Conservation (phyloP, 2,888 invertebrate species). For the Plagiodera versicolora region DNA sequence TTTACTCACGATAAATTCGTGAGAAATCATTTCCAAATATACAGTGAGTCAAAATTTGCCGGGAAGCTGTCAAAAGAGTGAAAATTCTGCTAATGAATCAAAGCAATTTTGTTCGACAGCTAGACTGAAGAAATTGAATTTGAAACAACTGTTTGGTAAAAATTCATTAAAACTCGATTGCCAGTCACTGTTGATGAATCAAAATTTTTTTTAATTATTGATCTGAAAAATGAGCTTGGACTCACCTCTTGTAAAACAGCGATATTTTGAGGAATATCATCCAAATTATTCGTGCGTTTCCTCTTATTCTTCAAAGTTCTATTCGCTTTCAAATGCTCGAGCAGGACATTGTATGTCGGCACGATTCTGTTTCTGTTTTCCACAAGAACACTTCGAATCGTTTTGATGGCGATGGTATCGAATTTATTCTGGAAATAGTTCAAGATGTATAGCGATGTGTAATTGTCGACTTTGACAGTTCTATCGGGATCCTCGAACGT, state of each 20-base stretch:
- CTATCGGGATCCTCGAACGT: slow-evolving; percentile 37
- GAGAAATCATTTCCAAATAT: too few relatives aligned
- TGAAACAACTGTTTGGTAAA: too few relatives aligned
- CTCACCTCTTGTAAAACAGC: slow-evolving; percentile 49
- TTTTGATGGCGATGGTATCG: slow-evolving; percentile 24
- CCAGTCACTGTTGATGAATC: too few relatives aligned
- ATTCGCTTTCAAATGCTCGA: background rate
- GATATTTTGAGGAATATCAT: slow-evolving; percentile 39
- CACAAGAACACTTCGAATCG: slow-evolving; percentile 16
- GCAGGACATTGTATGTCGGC: slow-evolving; percentile 4
- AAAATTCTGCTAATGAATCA: too few relatives aligned
- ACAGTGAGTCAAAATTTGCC: too few relatives aligned
- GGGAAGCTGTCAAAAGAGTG: too few relatives aligned
- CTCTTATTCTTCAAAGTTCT: slow-evolving; percentile 17
- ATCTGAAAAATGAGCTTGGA: too few relatives aligned
- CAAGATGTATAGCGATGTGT: slow-evolving; percentile 23
- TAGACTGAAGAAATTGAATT: too few relatives aligned
- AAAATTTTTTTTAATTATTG: too few relatives aligned
- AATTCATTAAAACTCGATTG: too few relatives aligned
- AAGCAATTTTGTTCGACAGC: too few relatives aligned
- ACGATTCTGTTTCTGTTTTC: slow-evolving; percentile 12
- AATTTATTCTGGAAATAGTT: slow-evolving; percentile 35
- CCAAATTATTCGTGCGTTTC: slow-evolving; percentile 14
- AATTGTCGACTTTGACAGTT: slow-evolving; percentile 11
- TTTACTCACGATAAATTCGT: too few relatives aligned